Conservation (phyloP, 2,888 invertebrate genomes). For the Amphipyra tragopoginis region DNA sequence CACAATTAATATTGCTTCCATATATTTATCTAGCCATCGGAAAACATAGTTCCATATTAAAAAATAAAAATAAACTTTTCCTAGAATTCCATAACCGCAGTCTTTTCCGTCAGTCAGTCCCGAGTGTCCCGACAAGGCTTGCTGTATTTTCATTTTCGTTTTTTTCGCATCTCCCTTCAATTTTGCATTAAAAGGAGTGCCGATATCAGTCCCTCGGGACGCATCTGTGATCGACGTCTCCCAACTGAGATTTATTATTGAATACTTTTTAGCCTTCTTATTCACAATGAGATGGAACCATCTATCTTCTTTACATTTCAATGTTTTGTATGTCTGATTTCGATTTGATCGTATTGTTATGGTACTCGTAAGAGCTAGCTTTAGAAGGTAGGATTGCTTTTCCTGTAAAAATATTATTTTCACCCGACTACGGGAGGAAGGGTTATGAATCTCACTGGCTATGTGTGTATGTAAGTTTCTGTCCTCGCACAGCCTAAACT, state of each 20-base stretch:
- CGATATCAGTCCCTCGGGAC: constrained; percentile 73
- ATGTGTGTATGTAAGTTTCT: too few relatives aligned
- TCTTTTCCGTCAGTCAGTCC: not conserved
- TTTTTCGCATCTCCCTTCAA: constrained; percentile 57
- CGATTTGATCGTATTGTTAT: constrained; percentile 55
- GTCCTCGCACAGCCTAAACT: too few relatives aligned
- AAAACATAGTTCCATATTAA: too few relatives aligned
- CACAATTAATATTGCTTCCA: too few relatives aligned
- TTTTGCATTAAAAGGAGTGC: constrained; percentile 78
- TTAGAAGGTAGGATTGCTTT: not conserved
- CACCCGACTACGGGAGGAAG: too few relatives aligned
- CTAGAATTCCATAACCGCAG: constrained; percentile 6
- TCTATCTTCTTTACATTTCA: constrained; percentile 78
- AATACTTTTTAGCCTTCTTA: constrained; percentile 78
- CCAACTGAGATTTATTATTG: constrained; percentile 84
- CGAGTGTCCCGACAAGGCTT: constrained; percentile 21
- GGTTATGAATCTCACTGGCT: too few relatives aligned
- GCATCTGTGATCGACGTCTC: constrained; percentile 86
- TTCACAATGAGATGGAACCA: constrained; percentile 75
- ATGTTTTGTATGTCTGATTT: constrained; percentile 57
- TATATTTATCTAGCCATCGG: too few relatives aligned
- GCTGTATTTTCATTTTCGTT: constrained; percentile 15
- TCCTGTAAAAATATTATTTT: constrained; percentile 25
- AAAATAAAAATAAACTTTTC: too few relatives aligned
- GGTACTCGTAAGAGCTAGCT: constrained; percentile 38